These are phyloP conservation scores for Choloepus didactylus DNA, from an alignment of 2,797 vertebrate species.

Conservation along the genomic window DNA sequence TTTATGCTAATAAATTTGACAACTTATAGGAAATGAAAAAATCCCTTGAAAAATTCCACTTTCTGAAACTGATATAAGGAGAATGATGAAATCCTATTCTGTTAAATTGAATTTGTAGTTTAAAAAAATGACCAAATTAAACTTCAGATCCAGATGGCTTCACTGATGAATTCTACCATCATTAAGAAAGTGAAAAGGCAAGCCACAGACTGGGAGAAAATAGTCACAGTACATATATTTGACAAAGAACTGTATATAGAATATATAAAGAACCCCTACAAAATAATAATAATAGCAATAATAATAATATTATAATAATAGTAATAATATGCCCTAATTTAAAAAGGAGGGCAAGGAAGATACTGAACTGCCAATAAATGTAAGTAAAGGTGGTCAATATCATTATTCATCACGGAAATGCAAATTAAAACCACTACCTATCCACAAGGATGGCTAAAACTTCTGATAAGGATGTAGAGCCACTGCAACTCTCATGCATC, in stretches of 20 bases:
- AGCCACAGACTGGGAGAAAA: neutral
- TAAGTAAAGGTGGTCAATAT: neutral
- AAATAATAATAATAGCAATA: neutral
- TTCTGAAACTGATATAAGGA: neutral
- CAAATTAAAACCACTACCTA: neutral
- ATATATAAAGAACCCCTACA: neutral
- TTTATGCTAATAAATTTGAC: constrained; percentile 9
- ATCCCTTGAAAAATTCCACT: neutral
- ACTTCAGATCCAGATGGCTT: constrained; percentile 41
- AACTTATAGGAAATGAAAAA: constrained; percentile 41
- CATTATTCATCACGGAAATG: neutral
- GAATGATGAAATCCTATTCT: constrained; percentile 35
- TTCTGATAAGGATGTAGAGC: neutral
- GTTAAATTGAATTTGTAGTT: constrained; percentile 17
- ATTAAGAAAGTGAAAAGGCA: constrained; percentile 17
- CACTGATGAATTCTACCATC: constrained; percentile 9
- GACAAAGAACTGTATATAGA: neutral
- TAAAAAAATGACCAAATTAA: constrained; percentile 24
- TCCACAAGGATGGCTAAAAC: neutral
- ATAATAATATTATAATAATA: neutral
- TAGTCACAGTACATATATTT: neutral
- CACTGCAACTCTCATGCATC: neutral
- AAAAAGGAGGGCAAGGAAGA: constrained; percentile 32
- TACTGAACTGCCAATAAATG: neutral
- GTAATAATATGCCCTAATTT: neutral